phyloP scores from a whole-genome alignment of 2,797 vertebrate genomes.

The Pseudochirops cupreus region DNA sequence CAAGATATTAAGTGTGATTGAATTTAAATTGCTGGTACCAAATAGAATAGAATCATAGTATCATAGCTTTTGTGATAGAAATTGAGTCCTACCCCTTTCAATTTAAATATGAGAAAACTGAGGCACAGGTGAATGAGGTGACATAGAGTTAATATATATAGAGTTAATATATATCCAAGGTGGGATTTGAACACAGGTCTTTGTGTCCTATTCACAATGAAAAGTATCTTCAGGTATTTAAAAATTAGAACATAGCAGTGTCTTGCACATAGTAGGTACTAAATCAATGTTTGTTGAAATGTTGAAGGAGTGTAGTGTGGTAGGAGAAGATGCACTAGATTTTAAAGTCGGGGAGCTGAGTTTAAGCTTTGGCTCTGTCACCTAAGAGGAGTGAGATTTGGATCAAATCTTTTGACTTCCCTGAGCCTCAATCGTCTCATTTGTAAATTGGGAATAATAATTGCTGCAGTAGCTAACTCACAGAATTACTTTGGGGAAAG shows the following conservation, averaged over 20 bases:
- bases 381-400: not conserved
- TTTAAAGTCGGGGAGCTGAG: not conserved
- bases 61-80: not conserved
- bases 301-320: not conserved
- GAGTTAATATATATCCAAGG: not conserved
- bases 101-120: not conserved
- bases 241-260: not conserved
- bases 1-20: fast-evolving
- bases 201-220: not conserved
- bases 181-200: not conserved
- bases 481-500: not conserved
- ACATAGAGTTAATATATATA: too few species aligned
- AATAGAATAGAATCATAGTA: not conserved
- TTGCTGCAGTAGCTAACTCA: not conserved
- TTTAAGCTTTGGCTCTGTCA: not conserved
- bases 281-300: not conserved
- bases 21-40: fast-evolving
- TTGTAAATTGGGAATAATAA: not conserved
- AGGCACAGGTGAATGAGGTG: not conserved
- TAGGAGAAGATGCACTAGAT: not conserved
- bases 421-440: not conserved
- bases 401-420: not conserved
- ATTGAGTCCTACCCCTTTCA: not conserved
- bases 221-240: not conserved
- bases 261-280: not conserved